Evolutionary conservation across 1,140 invertebrate genomes (phyloP), one percentile per base, ranked within the genome.

Genomic region (Spodoptera frugiperda): DNA sequence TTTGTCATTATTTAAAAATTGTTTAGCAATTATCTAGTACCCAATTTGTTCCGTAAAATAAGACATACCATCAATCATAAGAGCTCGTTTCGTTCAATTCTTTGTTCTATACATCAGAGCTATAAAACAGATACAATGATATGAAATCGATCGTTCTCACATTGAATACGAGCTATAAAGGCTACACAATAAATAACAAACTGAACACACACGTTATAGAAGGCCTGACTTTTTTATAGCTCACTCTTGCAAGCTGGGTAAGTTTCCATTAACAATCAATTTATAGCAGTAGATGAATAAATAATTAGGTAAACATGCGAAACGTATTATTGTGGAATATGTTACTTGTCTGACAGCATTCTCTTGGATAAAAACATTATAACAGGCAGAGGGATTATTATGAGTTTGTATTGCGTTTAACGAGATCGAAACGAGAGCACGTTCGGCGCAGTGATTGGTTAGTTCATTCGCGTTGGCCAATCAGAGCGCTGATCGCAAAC

Each of bases 121-220:
- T 11, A 46, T 19, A 46, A 63, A 59, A 59, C 12, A 5, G 8
- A 63, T 3, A 63, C 59, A 63, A 48, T 46, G 17, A 14, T 19
- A 46, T 63, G 59, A 63, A 33, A 39, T 46, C 46, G 39, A 67
- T 67, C 19, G 63, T 67, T 67, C 48, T 67, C 63, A 49, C 46
- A 67, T 67, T 49, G 17, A 21, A 25, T 21, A 0, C 44, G 3
- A 17, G 12, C 17, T 25, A 46, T 30, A 21, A 67, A 49, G 19
- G 11, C 19, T 49, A 51, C 11, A 49, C 12, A 33, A 14, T 59
- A 10, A 65, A 65, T 59, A 55, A 55, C 10, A 19, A 61, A 55
- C 21, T 57, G 30, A 57, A 54, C 8, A 57, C 12, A n/a, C 14
- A 17, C 44, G 11, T 15, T 12, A 44, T n/a, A 63, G 15, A 19